These are phyloP conservation scores for Leptestheria dahalacensis DNA, from an alignment of 1,140 invertebrate genomes.

Conservation along the genomic window DNA sequence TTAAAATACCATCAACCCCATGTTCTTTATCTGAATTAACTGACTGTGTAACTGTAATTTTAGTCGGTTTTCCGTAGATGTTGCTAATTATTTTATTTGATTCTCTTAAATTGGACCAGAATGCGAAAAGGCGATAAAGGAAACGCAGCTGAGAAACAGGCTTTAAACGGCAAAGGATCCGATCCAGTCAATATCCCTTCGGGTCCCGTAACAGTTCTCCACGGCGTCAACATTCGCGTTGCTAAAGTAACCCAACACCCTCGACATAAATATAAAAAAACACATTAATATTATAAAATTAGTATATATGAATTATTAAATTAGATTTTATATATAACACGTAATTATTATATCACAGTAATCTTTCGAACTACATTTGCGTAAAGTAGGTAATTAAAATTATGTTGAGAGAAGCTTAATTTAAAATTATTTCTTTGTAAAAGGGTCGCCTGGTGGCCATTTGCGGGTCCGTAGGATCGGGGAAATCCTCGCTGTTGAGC, in stretches of 20 bases:
- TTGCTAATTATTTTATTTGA: too few species aligned
- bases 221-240: background rate
- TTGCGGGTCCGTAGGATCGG: conserved; percentile 47
- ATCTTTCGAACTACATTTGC: conserved; percentile 25
- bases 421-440: conserved; percentile 9
- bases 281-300: too few species aligned
- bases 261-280: background rate
- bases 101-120: too few species aligned
- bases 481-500: conserved; percentile 45
- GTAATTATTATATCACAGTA: too few species aligned
- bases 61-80: too few species aligned
- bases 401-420: background rate
- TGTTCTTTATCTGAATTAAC: too few species aligned
- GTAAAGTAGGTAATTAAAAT: conserved; percentile 22
- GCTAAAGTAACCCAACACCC: background rate
- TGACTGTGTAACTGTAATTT: too few species aligned
- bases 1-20: conserved; percentile 19
- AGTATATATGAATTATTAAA: too few species aligned
- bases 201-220: background rate
- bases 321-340: too few species aligned
- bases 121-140: background rate
- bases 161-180: background rate
- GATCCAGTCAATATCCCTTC: background rate
- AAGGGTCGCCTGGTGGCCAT: conserved; percentile 45
- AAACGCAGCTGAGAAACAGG: background rate